Evolutionary conservation across 2,113 vertebrate genomes (phyloP).

Genomic region (Elachura formosa): DNA sequence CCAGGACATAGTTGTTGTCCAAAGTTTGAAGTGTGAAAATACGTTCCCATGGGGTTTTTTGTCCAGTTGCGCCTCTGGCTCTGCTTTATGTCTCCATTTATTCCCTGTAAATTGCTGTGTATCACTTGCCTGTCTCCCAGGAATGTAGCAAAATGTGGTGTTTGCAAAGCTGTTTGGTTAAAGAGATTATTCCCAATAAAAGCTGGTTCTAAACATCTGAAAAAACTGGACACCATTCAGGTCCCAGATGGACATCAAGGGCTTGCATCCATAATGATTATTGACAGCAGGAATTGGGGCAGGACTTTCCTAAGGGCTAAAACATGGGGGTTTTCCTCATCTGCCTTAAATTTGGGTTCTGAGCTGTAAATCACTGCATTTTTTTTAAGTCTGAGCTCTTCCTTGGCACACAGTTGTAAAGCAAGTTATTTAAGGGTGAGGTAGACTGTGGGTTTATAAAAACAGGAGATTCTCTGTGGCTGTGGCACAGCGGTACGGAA

Average conservation of each 20-base stretch:
- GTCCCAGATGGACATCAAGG: conserved; percentile 24
- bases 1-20: not conserved
- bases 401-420: not conserved
- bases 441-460: not conserved
- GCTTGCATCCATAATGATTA: not conserved
- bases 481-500: not conserved
- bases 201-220: conserved; percentile 36
- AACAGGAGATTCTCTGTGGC: not conserved
- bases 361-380: not conserved
- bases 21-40: conserved; percentile 40
- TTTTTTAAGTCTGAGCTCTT: not conserved
- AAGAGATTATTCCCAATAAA: conserved; percentile 31
- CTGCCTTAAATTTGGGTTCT: conserved; percentile 10
- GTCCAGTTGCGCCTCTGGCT: conserved; percentile 40
- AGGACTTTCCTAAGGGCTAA: not conserved
- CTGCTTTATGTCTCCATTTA: not conserved
- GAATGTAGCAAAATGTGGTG: not conserved
- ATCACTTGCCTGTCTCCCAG: conserved; percentile 1
- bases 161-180: conserved; percentile 32
- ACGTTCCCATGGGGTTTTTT: not conserved
- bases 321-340: not conserved
- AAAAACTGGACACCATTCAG: conserved; percentile 7
- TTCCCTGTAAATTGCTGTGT: not conserved
- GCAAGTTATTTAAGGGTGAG: not conserved
- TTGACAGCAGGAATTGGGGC: conserved; percentile 4